Conservation (phyloP, 2,113 vertebrate genomes). For the Crotalus horridus region DNA sequence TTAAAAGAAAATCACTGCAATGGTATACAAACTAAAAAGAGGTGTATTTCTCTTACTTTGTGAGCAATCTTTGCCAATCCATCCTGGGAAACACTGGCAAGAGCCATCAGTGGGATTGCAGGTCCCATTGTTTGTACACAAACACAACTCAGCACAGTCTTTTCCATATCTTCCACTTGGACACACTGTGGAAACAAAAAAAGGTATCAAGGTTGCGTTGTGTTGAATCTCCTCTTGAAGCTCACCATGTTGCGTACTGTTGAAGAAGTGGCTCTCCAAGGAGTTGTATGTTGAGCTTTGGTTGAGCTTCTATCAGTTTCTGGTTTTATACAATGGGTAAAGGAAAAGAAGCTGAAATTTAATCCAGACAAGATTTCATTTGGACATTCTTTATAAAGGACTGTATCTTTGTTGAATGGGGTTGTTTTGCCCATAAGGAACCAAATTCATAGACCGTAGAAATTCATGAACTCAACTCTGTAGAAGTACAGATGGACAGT, state of each 20-base stretch:
- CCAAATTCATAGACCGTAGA: background rate
- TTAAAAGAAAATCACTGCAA: rapidly evolving
- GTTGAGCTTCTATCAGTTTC: background rate
- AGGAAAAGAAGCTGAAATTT: background rate
- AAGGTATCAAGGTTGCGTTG: background rate
- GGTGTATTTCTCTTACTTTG: conserved; percentile 74
- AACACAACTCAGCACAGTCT: conserved; percentile 82
- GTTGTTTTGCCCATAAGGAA: background rate
- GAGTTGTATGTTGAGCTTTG: background rate
- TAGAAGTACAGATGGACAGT: background rate
- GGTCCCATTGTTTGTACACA: conserved; percentile 94
- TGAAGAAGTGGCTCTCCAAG: background rate
- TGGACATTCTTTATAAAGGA: background rate
- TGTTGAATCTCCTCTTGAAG: background rate
- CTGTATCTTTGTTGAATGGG: background rate
- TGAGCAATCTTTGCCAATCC: conserved; percentile 94
- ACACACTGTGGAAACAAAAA: conserved; percentile 78
- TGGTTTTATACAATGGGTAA: background rate
- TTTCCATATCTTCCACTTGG: conserved; percentile 85
- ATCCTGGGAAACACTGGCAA: conserved; percentile 93
- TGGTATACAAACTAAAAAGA: background rate
- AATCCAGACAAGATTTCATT: background rate
- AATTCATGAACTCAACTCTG: background rate
- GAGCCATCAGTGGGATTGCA: conserved; percentile 95
- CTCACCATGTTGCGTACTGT: background rate